Evolutionary conservation across 2,797 vertebrate species (phyloP), one percentile per base, ranked within the genome.

Genomic region (Aselliscus stoliczkanus): DNA sequence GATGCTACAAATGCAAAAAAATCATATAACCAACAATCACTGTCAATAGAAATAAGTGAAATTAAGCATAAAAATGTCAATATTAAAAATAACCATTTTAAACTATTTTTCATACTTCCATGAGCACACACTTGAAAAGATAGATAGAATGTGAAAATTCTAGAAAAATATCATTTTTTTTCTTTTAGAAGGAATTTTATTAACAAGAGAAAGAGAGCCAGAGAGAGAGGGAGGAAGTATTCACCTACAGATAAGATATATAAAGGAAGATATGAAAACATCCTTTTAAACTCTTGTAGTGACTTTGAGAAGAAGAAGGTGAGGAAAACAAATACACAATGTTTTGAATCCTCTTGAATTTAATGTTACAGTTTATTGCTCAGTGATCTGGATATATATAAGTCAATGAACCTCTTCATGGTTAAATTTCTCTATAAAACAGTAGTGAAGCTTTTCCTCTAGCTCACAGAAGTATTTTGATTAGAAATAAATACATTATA

Each of bases 391-490:
- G 81, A 2, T 25, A 31, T 27, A 9, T 60, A 7, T 70, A 82
- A 76, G 60, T 60, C 52, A 23, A 23, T 79, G 8, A 50, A 67
- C 7, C 25, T 86, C 23, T 77, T 23, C 50, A 25, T 70, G 31
- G 34, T 15, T 87, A 82, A 91, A 25, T 86, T 95, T 20, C 42
- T 95, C 65, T 94, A 42, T 87, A 60, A 96, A 69, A 82, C 47
- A 81, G 42, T 47, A 83, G 47, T 50, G 13, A 69, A 83, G n/a
- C 17, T 17, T 76, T 47, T 77, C 17, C 39, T 10, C 20, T 65
- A 14, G 70, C 44, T 91, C 87, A 73, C 25, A 92, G 25, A 52
- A 87, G 76, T 92, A 60, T 83, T 77, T 92, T 89, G 62, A 69
- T 95, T 79, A 94, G 90, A 79, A 94, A 83, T 77, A 79, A 76